Evolutionary conservation across 1,140 invertebrate species (phyloP).

Genomic region (Tyrophagus putrescentiae): DNA sequence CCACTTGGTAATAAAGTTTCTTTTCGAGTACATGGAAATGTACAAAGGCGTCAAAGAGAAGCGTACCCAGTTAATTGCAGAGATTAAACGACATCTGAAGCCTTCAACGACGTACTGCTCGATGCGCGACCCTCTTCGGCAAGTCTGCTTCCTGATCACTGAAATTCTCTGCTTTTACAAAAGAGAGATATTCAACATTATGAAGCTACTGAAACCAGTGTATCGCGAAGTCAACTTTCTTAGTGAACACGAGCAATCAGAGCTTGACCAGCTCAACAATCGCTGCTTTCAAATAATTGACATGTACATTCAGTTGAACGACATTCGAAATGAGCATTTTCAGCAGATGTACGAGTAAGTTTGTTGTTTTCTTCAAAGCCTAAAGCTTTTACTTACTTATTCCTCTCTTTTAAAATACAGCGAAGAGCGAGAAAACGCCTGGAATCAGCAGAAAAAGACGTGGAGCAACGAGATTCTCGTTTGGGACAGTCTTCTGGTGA

Average conservation of each 20-base stretch:
- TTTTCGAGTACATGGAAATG: neutral
- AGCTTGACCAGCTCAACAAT: slow-evolving; percentile 7
- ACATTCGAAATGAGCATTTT: slow-evolving; percentile 7
- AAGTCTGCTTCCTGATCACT: neutral
- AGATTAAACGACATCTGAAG: neutral
- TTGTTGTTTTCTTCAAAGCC: neutral
- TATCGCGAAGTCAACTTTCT: neutral
- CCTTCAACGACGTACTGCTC: neutral
- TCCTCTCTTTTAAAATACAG: neutral
- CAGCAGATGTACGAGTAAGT: slow-evolving; percentile 19
- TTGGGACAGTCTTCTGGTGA: slow-evolving; percentile 5
- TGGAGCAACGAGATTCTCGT: neutral
- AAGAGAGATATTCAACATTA: neutral
- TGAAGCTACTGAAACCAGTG: neutral
- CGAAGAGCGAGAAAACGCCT: slow-evolving; percentile 16
- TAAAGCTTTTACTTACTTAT: neutral
- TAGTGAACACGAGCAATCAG: neutral
- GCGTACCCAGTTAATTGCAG: neutral
- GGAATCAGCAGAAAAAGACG: neutral
- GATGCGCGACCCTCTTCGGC: neutral
- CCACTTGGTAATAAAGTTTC: neutral
- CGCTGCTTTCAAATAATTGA: slow-evolving; percentile 12
- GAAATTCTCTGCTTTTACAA: slow-evolving; percentile 5
- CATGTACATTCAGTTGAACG: slow-evolving; percentile 13
- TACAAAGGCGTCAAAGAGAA: slow-evolving; percentile 4